Evolutionary conservation across 1,140 invertebrate genomes (phyloP), one percentile per base, ranked within the genome.

Genomic region (Lordiphosa clarofinis): DNA sequence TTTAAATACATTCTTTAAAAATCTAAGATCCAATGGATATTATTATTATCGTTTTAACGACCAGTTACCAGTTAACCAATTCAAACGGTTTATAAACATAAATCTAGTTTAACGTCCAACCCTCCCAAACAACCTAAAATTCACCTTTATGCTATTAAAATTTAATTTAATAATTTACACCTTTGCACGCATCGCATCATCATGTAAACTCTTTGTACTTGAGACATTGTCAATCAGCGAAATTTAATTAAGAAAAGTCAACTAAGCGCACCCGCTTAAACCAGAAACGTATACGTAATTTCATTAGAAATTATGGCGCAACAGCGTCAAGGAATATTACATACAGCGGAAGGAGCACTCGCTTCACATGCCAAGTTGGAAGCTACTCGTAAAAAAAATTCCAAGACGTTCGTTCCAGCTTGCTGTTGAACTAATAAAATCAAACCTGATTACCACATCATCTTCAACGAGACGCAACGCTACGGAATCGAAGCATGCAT

Each of bases 381-480:
- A 47, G 42, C 35, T 9, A 60, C 54, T 52, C 65, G 39, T 69
- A 61, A 69, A 70, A 57, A 64, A 64, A 63, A 68, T 69, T 58
- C 56, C 54, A 48, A 47, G 50, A 47, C 47, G 56, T 70, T 82
- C 57, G 8, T 39, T 31, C 43, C 37, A 36, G 49, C 24, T 70
- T 31, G 52, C 65, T 70, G 52, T 69, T 58, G 62, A 57, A 78
- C 76, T 81, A 81, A 81, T 82, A 82, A 82, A 82, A 82, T 82
- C 76, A 82, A 82, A 82, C 76, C 76, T 82, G 78, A 82, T 82
- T 82, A 84, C 76, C 76, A 84, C 72, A 84, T 84, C 76, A 69
- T 76, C 76, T 73, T 82, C 67, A 76, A 63, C 61, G 62, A 66
- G 76, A 56, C 48, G 70, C 46, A 67, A 47, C 70, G 55, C 63